A percentile compares a stretch with the other conserved stretches of the same genome.
Conservation (phyloP, 2,113 vertebrate genomes). For the Zingel zingel region DNA sequence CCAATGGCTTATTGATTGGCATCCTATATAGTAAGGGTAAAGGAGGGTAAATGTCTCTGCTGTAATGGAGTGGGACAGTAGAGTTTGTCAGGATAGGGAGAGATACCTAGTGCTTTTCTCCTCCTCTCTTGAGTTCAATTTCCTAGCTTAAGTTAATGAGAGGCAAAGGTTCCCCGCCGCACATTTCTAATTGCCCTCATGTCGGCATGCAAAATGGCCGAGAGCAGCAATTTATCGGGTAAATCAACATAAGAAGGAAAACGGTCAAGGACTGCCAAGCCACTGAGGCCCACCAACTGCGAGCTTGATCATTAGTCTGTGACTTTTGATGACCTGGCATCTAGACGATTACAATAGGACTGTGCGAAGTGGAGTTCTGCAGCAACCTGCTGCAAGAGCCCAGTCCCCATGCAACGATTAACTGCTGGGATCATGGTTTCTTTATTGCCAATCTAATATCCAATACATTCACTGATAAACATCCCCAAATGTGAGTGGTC, state of each 20-base stretch:
- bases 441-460: slow-evolving; percentile 35
- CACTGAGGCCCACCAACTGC: slow-evolving; percentile 69
- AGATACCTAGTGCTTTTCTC: slow-evolving; percentile 45
- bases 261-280: slow-evolving; percentile 74
- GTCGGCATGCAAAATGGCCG: slow-evolving; percentile 69
- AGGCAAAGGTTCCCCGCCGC: slow-evolving; percentile 74
- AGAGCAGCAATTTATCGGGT: slow-evolving; percentile 78
- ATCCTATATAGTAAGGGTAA: slow-evolving; percentile 54
- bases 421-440: slow-evolving; percentile 45
- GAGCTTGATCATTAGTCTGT: slow-evolving; percentile 69
- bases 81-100: slow-evolving; percentile 49
- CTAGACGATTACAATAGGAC: slow-evolving; percentile 50
- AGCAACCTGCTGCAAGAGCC: slow-evolving; percentile 24
- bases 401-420: slow-evolving; percentile 29
- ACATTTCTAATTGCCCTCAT: slow-evolving; percentile 79
- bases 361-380: slow-evolving; percentile 23
- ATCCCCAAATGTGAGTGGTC: slow-evolving; percentile 6
- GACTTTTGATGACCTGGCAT: slow-evolving; percentile 71
- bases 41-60: slow-evolving; percentile 48
- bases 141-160: slow-evolving; percentile 78
- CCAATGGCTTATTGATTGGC: slow-evolving; percentile 76
- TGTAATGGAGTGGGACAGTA: slow-evolving; percentile 71
- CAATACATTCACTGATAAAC: slow-evolving; percentile 28
- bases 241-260: slow-evolving; percentile 77
- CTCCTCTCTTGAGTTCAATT: slow-evolving; percentile 62